These are phyloP conservation scores for Brachirus orientalis DNA, from an alignment of 2,113 vertebrate genomes.

Conservation along the genomic window DNA sequence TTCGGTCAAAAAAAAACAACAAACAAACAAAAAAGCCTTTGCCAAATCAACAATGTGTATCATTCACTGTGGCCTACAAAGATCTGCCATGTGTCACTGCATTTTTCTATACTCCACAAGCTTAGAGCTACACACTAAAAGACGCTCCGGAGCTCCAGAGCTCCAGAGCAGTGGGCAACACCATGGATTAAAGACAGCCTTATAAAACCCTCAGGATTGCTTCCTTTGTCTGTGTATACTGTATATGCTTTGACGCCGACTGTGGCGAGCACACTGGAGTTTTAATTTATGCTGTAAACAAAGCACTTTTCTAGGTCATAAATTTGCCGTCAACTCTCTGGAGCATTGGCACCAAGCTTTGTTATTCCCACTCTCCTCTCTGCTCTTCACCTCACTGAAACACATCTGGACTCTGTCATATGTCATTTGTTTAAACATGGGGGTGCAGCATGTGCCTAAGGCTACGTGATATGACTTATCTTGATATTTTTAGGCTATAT, in stretches of 20 bases:
- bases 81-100: conserved; percentile 47
- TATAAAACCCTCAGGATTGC: conserved; percentile 57
- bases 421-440: conserved; percentile 51
- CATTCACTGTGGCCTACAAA: conserved; percentile 4
- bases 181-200: conserved; percentile 55
- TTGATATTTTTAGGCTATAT: too few relatives aligned
- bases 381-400: conserved; percentile 43
- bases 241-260: not conserved
- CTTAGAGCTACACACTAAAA: conserved; percentile 40
- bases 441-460: conserved; percentile 5
- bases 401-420: conserved; percentile 71
- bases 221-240: conserved; percentile 39
- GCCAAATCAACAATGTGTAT: too few relatives aligned
- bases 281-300: conserved; percentile 71
- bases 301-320: conserved; percentile 73
- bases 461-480: too few relatives aligned
- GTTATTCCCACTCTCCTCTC: conserved; percentile 43
- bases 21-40: too few relatives aligned
- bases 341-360: conserved; percentile 45
- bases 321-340: conserved; percentile 56
- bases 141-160: conserved; percentile 37
- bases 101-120: too few relatives aligned
- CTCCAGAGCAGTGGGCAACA: conserved; percentile 28
- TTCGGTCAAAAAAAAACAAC: too few relatives aligned
- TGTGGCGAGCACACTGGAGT: conserved; percentile 31